These are phyloP conservation scores for Pantherophis guttatus DNA, from an alignment of 2,113 vertebrate genomes.

Conservation along the genomic window DNA sequence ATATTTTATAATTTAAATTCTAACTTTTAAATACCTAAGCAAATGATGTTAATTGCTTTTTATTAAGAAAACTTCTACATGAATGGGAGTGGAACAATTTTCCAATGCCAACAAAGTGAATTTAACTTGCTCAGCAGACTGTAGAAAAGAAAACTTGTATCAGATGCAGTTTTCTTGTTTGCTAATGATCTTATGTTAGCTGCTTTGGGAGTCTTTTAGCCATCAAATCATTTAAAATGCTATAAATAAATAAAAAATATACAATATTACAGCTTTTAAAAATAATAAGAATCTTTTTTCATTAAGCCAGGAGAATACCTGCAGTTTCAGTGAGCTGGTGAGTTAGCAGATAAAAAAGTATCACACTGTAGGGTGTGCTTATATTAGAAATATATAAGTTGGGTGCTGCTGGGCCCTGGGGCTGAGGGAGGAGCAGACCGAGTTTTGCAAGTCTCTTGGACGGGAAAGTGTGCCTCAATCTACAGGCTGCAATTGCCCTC, in stretches of 20 bases:
- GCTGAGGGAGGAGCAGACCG: no score
- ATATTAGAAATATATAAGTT: no score
- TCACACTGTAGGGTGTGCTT: no score
- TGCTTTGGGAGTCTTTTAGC: neutral
- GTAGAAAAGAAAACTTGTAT: neutral
- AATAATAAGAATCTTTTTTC: neutral
- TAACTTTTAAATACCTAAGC: neutral
- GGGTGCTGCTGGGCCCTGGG: no score
- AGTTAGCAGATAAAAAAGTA: neutral
- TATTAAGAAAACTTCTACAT: neutral
- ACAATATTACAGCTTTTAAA: neutral
- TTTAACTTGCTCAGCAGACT: neutral
- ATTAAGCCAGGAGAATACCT: neutral
- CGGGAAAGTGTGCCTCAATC: no score
- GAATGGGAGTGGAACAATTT: neutral
- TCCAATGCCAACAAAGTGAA: neutral
- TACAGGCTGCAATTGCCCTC: no score
- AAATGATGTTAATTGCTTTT: neutral
- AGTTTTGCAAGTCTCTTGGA: no score
- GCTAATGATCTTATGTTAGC: neutral
- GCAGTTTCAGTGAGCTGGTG: neutral
- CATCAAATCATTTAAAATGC: neutral
- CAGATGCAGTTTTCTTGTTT: neutral
- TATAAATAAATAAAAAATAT: neutral
- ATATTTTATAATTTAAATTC: neutral